Conservation (phyloP, 1,140 invertebrate species). For the Leptopilina clavipes region DNA sequence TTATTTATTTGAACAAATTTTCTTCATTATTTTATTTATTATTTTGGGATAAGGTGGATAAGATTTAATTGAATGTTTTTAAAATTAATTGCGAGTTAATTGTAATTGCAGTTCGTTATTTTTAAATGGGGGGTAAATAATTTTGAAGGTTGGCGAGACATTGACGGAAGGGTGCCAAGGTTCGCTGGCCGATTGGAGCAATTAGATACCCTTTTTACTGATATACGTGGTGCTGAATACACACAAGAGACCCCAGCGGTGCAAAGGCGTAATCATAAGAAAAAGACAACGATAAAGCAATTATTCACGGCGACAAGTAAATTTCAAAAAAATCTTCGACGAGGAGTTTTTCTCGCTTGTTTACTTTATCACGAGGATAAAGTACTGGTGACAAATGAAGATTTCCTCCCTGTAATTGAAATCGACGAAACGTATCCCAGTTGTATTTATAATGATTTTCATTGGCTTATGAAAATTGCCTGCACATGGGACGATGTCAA, state of each 20-base stretch:
- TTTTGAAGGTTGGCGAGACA: conserved; percentile 84
- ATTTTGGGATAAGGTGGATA: too few species aligned
- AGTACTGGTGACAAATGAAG: conserved; percentile 95
- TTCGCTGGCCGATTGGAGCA: conserved; percentile 82
- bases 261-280: conserved; percentile 82
- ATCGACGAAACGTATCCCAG: conserved; percentile 96
- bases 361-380: conserved; percentile 96
- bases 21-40: too few species aligned
- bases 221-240: conserved; percentile 80
- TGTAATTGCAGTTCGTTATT: background rate
- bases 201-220: conserved; percentile 85
- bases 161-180: conserved; percentile 81
- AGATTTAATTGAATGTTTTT: background rate
- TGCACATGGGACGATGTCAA: conserved; percentile 98
- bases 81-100: background rate
- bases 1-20: too few species aligned
- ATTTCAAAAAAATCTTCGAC: conserved; percentile 93
- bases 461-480: conserved; percentile 98
- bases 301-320: conserved; percentile 93
- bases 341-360: conserved; percentile 94
- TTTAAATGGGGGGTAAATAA: conserved; percentile 1
- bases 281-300: conserved; percentile 94
- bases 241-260: conserved; percentile 77
- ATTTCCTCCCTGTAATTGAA: conserved; percentile 96
- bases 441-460: conserved; percentile 93